Conservation (phyloP, 2,113 vertebrate species). For the Indri indri region DNA sequence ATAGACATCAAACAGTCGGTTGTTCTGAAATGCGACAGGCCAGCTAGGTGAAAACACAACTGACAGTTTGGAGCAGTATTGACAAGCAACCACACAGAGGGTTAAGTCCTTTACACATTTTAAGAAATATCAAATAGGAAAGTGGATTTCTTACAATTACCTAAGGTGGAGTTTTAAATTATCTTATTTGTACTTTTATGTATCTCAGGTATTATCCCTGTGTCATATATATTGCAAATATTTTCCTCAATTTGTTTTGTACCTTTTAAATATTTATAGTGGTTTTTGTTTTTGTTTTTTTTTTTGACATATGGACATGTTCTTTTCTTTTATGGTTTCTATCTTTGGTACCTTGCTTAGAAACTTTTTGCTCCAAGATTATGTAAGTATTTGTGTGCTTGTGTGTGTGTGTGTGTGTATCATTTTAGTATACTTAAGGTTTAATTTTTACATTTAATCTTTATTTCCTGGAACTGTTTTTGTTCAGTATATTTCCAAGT, state of each 20-base stretch:
- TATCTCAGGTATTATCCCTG: neutral
- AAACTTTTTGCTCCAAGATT: neutral
- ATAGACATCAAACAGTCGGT: neutral
- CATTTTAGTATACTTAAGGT: neutral
- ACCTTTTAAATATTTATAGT: neutral
- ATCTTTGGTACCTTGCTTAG: neutral
- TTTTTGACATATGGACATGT: neutral
- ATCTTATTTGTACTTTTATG: neutral
- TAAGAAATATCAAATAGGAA: neutral
- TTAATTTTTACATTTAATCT: constrained; percentile 13
- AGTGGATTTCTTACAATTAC: neutral
- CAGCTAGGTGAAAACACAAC: neutral
- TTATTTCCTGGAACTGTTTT: neutral
- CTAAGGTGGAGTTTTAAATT: neutral
- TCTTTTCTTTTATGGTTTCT: neutral
- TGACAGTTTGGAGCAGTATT: neutral
- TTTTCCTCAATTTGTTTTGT: neutral
- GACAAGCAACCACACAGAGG: neutral
- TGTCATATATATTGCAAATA: neutral
- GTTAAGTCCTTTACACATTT: neutral
- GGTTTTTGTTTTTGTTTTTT: neutral
- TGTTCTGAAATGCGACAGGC: neutral
- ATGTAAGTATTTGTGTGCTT: neutral
- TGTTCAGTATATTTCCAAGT: neutral
- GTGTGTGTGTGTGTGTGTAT: neutral